Conservation (phyloP, 2,888 invertebrate species). For the Caenorhabditis zanzibari region DNA sequence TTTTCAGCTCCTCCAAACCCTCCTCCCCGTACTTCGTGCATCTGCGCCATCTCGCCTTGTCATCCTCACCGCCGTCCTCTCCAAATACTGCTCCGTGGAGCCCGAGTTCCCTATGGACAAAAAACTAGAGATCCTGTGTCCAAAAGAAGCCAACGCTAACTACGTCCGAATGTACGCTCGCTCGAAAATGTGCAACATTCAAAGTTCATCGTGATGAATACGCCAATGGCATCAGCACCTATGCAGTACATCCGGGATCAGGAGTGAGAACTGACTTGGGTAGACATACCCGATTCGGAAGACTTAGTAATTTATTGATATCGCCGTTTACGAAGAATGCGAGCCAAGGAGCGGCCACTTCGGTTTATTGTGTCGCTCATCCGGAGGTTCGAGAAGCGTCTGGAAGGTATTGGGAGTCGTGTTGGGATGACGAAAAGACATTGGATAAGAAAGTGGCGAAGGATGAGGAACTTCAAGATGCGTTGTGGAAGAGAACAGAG, state of each 20-base stretch:
- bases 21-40: constrained; percentile 85
- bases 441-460: constrained; percentile 85
- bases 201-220: constrained; percentile 75
- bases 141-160: constrained; percentile 48
- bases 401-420: constrained; percentile 96
- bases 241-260: constrained; percentile 89
- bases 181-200: constrained; percentile 80
- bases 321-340: constrained; percentile 95
- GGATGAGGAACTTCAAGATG: constrained; percentile 85
- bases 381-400: constrained; percentile 87
- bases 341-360: constrained; percentile 94
- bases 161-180: constrained; percentile 70
- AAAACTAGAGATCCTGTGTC: constrained; percentile 68
- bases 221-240: constrained; percentile 84
- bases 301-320: constrained; percentile 85
- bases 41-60: constrained; percentile 89
- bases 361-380: constrained; percentile 92
- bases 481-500: constrained; percentile 75
- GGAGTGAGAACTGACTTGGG: constrained; percentile 59
- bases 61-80: constrained; percentile 92
- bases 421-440: constrained; percentile 86
- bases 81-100: constrained; percentile 84
- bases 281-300: constrained; percentile 29
- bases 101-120: not conserved
- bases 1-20: constrained; percentile 13